Percentiles rank a stretch among this genome's conserved stretches.
Conservation (phyloP, 2,113 vertebrate genomes). For the Gavialis gangeticus region DNA sequence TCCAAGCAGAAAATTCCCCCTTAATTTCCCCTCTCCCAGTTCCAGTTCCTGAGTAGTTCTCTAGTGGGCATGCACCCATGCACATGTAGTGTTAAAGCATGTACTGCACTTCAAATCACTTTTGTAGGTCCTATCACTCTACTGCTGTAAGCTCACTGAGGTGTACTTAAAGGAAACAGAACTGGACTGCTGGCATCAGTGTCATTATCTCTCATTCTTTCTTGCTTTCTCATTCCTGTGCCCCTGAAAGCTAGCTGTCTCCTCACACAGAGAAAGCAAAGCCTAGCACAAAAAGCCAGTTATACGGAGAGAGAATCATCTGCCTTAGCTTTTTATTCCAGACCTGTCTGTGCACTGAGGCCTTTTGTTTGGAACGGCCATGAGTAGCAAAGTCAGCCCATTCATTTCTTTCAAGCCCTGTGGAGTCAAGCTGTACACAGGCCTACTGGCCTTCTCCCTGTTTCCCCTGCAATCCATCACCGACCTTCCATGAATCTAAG, state of each 20-base stretch:
- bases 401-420: not conserved
- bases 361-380: not conserved
- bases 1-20: not conserved
- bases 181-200: fast-evolving
- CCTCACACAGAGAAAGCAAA: not conserved
- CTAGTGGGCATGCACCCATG: too few relatives aligned
- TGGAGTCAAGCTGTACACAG: fast-evolving
- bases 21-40: too few relatives aligned
- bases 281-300: not conserved
- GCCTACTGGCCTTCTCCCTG: not conserved
- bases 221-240: fast-evolving
- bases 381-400: fast-evolving
- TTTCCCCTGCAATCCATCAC: not conserved
- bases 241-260: not conserved
- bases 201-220: fast-evolving
- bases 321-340: not conserved
- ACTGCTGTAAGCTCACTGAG: not conserved
- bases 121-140: not conserved
- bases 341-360: fast-evolving
- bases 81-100: too few relatives aligned
- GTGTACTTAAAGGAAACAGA: not conserved
- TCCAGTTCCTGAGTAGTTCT: too few relatives aligned
- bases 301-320: not conserved
- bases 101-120: not conserved
- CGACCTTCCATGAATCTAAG: fast-evolving